These are phyloP conservation scores for Octonoba sinensis DNA, from an alignment of 2,888 invertebrate species.

Conservation along the genomic window DNA sequence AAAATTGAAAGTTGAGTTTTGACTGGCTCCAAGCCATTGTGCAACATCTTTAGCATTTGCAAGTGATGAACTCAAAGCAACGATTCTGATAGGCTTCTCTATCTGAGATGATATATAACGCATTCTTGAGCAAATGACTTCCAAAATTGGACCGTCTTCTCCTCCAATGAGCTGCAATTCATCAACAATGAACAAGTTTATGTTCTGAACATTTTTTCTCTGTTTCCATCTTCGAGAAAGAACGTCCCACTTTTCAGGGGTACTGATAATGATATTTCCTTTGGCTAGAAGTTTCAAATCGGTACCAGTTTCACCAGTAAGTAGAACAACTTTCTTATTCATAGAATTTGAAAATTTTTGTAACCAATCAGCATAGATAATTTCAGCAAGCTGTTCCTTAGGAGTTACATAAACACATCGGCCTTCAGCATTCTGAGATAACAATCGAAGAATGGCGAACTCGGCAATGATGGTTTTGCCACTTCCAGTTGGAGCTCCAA, in stretches of 20 bases:
- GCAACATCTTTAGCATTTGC: conserved; percentile 95
- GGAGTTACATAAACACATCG: conserved; percentile 95
- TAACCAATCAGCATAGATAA: conserved; percentile 92
- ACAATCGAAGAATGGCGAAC: conserved; percentile 90
- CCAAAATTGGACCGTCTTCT: conserved; percentile 83
- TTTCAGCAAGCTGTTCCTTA: conserved; percentile 87
- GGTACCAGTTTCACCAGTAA: conserved; percentile 97
- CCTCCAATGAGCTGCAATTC: conserved; percentile 84
- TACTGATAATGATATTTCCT: conserved; percentile 92
- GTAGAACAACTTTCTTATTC: conserved; percentile 83
- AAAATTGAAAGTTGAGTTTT: conserved; percentile 96
- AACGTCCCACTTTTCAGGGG: conserved; percentile 99
- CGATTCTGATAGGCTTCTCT: conserved; percentile 88
- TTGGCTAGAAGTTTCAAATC: conserved; percentile 87
- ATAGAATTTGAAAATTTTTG: conserved; percentile 82
- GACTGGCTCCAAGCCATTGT: conserved; percentile 95
- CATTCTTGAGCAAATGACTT: conserved; percentile 91
- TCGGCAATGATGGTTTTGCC: conserved; percentile 94
- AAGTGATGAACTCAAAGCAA: conserved; percentile 92
- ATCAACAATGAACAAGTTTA: conserved; percentile 95
- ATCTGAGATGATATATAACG: conserved; percentile 92
- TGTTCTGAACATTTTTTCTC: conserved; percentile 96
- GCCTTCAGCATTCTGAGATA: conserved; percentile 77
- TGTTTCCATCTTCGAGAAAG: conserved; percentile 98
- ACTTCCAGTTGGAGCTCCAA: conserved; percentile 92